phyloP scores from a whole-genome alignment of 2,113 vertebrate species.

The Neodontobutis hainanensis region DNA sequence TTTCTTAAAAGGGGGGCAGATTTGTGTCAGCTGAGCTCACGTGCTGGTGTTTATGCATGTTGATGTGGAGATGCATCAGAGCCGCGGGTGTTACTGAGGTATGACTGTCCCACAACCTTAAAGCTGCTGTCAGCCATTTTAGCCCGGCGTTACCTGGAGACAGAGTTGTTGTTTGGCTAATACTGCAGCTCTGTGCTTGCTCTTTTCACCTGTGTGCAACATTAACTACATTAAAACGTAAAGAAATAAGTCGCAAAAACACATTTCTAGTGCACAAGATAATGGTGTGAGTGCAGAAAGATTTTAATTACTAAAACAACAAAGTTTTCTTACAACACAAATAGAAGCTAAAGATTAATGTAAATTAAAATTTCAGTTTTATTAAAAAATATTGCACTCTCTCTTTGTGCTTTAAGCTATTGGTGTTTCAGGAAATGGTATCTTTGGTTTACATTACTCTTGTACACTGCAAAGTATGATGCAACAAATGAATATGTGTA shows the following conservation, averaged over 20 bases:
- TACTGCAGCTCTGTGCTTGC: slow-evolving; percentile 24
- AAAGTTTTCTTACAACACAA: too few relatives aligned
- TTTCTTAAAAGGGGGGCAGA: background rate
- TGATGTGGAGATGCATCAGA: slow-evolving; percentile 13
- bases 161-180: slow-evolving; percentile 60
- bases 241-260: background rate
- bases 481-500: too few relatives aligned
- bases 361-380: too few relatives aligned
- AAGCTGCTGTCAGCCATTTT: background rate
- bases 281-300: background rate
- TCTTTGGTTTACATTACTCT: too few relatives aligned
- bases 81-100: background rate
- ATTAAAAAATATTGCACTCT: too few relatives aligned
- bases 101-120: slow-evolving; percentile 1
- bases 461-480: too few relatives aligned
- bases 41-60: slow-evolving; percentile 19
- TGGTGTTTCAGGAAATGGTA: too few relatives aligned
- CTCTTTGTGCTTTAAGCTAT: too few relatives aligned
- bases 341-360: too few relatives aligned
- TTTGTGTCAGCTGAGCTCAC: background rate
- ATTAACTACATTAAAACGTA: background rate
- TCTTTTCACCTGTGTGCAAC: slow-evolving; percentile 15
- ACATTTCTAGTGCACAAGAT: background rate
- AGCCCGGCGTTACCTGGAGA: slow-evolving; percentile 53
- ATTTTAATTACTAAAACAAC: too few relatives aligned